Evolutionary conservation across 1,140 invertebrate genomes (phyloP).

Genomic region (Manduca sexta): DNA sequence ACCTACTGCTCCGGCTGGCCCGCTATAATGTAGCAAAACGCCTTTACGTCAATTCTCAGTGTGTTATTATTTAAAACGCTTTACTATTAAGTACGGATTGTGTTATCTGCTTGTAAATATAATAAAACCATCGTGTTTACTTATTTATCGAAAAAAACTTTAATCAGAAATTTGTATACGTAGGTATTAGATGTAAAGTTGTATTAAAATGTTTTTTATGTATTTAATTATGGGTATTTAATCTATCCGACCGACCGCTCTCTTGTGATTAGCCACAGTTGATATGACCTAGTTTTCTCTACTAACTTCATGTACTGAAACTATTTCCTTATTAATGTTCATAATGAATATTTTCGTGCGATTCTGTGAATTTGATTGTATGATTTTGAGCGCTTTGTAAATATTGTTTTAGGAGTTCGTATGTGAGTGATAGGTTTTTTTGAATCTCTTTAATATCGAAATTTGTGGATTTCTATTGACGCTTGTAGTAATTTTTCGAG

Average conservation of each 20-base stretch:
- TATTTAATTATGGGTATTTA: slow-evolving; percentile 70
- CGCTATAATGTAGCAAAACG: slow-evolving; percentile 63
- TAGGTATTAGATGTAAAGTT: slow-evolving; percentile 70
- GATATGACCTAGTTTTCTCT: slow-evolving; percentile 51
- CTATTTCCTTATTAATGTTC: slow-evolving; percentile 38
- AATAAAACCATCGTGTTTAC: slow-evolving; percentile 59
- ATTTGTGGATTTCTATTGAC: slow-evolving; percentile 22
- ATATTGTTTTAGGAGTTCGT: slow-evolving; percentile 70
- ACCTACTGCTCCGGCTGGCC: slow-evolving; percentile 53
- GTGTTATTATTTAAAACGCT: slow-evolving; percentile 72
- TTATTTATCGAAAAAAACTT: slow-evolving; percentile 69
- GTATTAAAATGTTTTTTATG: slow-evolving; percentile 64
- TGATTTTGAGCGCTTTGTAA: slow-evolving; percentile 65
- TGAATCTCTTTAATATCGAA: slow-evolving; percentile 62
- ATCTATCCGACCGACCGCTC: slow-evolving; percentile 63
- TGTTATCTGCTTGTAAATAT: slow-evolving; percentile 72
- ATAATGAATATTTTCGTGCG: slow-evolving; percentile 31
- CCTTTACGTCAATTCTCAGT: slow-evolving; percentile 72
- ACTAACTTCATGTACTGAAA: slow-evolving; percentile 43
- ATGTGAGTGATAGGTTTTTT: slow-evolving; percentile 65
- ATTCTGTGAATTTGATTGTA: slow-evolving; percentile 54
- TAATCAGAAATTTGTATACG: slow-evolving; percentile 67
- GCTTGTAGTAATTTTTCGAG: slow-evolving; percentile 11
- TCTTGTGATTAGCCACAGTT: slow-evolving; percentile 64
- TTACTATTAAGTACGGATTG: slow-evolving; percentile 65